These are phyloP conservation scores for Tinea semifulvella DNA, from an alignment of 2,888 invertebrate species.

Conservation along the genomic window DNA sequence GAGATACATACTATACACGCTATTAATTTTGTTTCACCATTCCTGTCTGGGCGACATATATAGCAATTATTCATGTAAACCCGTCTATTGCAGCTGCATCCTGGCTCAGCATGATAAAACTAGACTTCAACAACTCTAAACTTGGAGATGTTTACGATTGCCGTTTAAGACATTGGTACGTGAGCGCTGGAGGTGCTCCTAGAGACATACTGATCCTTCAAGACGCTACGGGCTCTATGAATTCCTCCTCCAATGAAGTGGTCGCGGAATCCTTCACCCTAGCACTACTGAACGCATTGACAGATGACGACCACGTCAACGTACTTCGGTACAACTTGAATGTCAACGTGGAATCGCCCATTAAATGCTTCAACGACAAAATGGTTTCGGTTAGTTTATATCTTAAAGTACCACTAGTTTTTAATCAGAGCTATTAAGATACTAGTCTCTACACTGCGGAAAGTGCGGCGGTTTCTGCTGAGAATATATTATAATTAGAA, in stretches of 20 bases:
- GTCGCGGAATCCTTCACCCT: slow-evolving; percentile 41
- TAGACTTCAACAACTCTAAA: slow-evolving; percentile 26
- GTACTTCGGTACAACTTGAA: slow-evolving; percentile 44
- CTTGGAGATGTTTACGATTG: slow-evolving; percentile 48
- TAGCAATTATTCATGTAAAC: not conserved
- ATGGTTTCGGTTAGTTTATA: slow-evolving; percentile 44
- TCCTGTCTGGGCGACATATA: too few species aligned
- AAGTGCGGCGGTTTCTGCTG: too few species aligned
- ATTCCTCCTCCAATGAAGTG: slow-evolving; percentile 42
- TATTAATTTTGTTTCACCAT: too few species aligned
- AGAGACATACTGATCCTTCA: slow-evolving; percentile 49
- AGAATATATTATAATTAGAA: too few species aligned
- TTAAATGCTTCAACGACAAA: slow-evolving; percentile 46
- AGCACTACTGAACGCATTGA: slow-evolving; percentile 50
- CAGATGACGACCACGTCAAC: slow-evolving; percentile 56
- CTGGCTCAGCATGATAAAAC: slow-evolving; percentile 48
- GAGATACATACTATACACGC: too few species aligned
- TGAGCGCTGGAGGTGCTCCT: slow-evolving; percentile 51
- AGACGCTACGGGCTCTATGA: slow-evolving; percentile 56
- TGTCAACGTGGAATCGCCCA: slow-evolving; percentile 35
- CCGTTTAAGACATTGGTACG: slow-evolving; percentile 55
- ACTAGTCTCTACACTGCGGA: too few species aligned
- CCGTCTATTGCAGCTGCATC: slow-evolving; percentile 42
- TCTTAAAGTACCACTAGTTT: too few species aligned
- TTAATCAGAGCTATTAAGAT: too few species aligned